Conservation (phyloP, 2,797 vertebrate genomes). For the Phoebastria nigripes region DNA sequence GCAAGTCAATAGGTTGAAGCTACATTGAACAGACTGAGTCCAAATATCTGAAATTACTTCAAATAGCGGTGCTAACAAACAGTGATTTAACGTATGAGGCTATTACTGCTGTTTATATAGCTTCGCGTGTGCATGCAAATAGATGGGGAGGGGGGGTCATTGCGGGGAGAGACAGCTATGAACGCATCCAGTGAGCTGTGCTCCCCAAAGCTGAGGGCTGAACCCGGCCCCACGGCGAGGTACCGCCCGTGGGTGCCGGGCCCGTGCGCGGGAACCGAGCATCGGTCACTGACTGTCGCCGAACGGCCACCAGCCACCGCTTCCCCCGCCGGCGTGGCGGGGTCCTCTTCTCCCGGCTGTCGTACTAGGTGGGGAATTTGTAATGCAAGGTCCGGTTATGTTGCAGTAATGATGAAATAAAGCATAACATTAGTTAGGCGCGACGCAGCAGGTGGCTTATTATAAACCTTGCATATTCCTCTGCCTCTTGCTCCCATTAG, state of each 20-base stretch:
- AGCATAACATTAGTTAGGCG: not conserved
- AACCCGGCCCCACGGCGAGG: no score
- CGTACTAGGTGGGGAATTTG: not conserved
- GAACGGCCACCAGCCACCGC: not conserved
- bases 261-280: not conserved
- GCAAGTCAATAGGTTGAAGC: not conserved
- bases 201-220: not conserved
- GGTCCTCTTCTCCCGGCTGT: not conserved
- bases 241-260: not conserved
- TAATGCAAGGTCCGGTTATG: not conserved
- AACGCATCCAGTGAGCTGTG: not conserved
- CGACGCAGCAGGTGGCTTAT: constrained; percentile 36
- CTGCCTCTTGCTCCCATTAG: not conserved
- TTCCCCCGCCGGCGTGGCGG: not conserved
- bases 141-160: not conserved
- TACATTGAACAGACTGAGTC: constrained; percentile 17
- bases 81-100: not conserved
- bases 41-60: constrained; percentile 14
- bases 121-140: not conserved
- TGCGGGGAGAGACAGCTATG: not conserved
- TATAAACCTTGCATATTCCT: not conserved
- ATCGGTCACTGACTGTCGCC: not conserved
- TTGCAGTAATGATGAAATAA: not conserved
- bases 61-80: constrained; percentile 1
- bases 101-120: constrained; percentile 2